Evolutionary conservation across 2,888 invertebrate species (phyloP), one percentile per base, ranked within the genome.

Genomic region (Dascillus cervinus): DNA sequence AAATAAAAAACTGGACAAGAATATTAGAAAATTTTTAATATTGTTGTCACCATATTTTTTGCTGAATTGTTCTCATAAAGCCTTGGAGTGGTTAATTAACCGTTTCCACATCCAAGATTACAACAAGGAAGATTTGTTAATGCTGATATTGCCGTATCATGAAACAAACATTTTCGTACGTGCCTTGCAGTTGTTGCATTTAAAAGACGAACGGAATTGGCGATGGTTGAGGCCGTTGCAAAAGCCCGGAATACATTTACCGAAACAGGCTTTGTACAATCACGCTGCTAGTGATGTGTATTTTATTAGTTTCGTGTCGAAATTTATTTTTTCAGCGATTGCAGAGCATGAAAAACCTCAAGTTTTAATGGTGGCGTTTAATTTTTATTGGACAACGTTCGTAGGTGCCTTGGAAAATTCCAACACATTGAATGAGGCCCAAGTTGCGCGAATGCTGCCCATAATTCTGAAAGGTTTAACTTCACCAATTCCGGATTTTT

Each of bases 41-140:
- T 70, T 80, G 19, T 49, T 95, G 3, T 87, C 92, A 1, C 97
- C 97, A 0, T 95, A 92, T 59, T 81, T 97, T 46, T 70, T 90
- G 27, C 66, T 92, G 1, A 84, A 83, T 49, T 75, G 82, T 4
- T 76, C 90, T 0, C 90, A 94, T 45, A 89, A 94, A 68, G 83
- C 91, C 2, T 62, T 98, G 25, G 98, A 98, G 69, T 98, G 96
- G 96, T 71, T 98, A 2, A 78, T 97, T 24, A 77, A 88, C 52
- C 77, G 94, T 46, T 95, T 83, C 58, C 79, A 82, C 44, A 82
- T 97, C 38, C 86, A 97, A 51, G 73, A 84, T 30, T 96, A 84
- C 62, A 96, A 96, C 56, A 76, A 78, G 32, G 80, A 88, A 53
- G 79, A 80, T 1, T 69, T 96, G 21, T 68, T 97, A 50, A 71